Conservation (phyloP, 1,140 invertebrate genomes). For the Whitmania pigra region DNA sequence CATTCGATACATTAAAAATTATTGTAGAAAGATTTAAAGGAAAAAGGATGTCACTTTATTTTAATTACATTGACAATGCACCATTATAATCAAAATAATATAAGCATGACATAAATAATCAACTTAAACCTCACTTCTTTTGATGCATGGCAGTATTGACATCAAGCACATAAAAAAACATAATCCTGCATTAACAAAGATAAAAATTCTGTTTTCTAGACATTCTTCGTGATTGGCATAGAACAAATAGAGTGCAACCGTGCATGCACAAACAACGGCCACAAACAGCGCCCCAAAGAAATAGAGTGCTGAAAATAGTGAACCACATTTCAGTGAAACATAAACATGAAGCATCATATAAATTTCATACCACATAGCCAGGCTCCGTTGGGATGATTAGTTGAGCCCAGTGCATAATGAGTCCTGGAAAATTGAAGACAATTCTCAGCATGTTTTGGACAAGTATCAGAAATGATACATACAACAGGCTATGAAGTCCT, state of each 20-base stretch:
- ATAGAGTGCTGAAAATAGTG: slow-evolving; percentile 29
- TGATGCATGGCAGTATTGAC: slow-evolving; percentile 62
- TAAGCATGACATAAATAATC: slow-evolving; percentile 16
- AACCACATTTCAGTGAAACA: neutral
- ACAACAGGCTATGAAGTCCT: too few relatives aligned
- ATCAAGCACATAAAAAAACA: slow-evolving; percentile 70
- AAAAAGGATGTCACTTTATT: too few relatives aligned
- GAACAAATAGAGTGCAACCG: slow-evolving; percentile 70
- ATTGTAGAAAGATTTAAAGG: too few relatives aligned
- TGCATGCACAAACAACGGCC: slow-evolving; percentile 60
- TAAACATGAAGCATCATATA: neutral
- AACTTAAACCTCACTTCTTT: slow-evolving; percentile 36
- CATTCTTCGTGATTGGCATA: slow-evolving; percentile 72
- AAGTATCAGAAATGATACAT: too few relatives aligned
- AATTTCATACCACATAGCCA: neutral
- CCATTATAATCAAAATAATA: neutral
- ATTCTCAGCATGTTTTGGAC: too few relatives aligned
- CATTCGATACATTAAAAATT: too few relatives aligned
- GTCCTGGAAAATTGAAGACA: neutral
- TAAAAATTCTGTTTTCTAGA: slow-evolving; percentile 85
- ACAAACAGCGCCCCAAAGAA: slow-evolving; percentile 52
- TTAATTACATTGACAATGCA: too few relatives aligned
- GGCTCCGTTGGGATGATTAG: neutral
- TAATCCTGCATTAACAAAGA: slow-evolving; percentile 83
- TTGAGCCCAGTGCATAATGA: slow-evolving; percentile 2